These are phyloP conservation scores for Heloderma charlesbogerti DNA, from an alignment of 2,113 vertebrate genomes.

Conservation along the genomic window DNA sequence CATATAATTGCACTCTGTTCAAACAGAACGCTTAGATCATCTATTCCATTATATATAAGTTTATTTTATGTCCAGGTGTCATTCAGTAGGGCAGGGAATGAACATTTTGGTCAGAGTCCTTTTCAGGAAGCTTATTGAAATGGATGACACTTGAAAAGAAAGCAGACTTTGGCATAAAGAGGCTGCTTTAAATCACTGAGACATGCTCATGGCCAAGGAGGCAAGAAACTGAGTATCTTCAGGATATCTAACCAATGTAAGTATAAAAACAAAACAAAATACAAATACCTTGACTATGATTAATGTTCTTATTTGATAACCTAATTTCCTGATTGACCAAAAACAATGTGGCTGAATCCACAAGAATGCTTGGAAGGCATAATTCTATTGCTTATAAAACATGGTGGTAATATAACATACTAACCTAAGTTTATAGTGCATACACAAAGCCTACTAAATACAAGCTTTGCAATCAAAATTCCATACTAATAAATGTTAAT, in stretches of 20 bases:
- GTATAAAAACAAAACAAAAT: not conserved
- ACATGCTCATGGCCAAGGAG: slow-evolving; percentile 1
- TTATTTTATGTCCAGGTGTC: slow-evolving; percentile 60
- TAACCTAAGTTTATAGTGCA: not conserved
- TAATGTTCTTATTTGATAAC: not conserved
- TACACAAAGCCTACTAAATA: not conserved
- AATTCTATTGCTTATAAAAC: not conserved
- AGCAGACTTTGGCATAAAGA: slow-evolving; percentile 59
- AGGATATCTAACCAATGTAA: not conserved
- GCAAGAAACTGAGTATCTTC: slow-evolving; percentile 22
- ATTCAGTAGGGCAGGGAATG: slow-evolving; percentile 34
- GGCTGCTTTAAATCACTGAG: slow-evolving; percentile 38
- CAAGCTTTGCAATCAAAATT: not conserved
- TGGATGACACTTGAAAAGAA: slow-evolving; percentile 61
- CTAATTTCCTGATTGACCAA: not conserved
- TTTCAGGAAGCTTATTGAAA: slow-evolving; percentile 60
- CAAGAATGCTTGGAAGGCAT: not conserved
- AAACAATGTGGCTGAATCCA: not conserved
- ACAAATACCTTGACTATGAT: not conserved
- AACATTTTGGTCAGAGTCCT: slow-evolving; percentile 58
- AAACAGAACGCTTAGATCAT: slow-evolving; percentile 57
- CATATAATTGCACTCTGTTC: slow-evolving; percentile 44
- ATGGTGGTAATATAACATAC: not conserved
- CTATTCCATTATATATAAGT: slow-evolving; percentile 65
- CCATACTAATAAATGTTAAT: not conserved